Evolutionary conservation across 2,113 vertebrate species (phyloP).

Genomic region (Anhinga rufa): DNA sequence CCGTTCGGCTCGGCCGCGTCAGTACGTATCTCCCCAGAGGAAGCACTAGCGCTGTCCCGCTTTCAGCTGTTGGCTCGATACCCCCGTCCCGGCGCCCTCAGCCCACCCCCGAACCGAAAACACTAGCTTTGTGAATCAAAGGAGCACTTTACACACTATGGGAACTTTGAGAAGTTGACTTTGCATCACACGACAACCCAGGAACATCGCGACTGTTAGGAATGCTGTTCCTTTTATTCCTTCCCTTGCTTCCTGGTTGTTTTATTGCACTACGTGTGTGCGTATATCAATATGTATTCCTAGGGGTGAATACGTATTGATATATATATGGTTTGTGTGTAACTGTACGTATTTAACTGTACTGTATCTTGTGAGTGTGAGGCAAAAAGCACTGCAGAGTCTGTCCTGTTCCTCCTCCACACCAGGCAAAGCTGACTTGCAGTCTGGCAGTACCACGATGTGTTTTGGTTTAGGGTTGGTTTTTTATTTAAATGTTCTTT

Average conservation of each 20-base stretch:
- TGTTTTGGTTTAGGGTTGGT: neutral
- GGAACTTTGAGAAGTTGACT: slow-evolving; percentile 33
- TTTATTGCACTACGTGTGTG: slow-evolving; percentile 56
- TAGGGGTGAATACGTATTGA: slow-evolving; percentile 32
- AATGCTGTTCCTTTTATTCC: slow-evolving; percentile 36
- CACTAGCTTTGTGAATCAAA: slow-evolving; percentile 74
- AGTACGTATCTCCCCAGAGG: neutral
- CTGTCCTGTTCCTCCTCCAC: slow-evolving; percentile 39
- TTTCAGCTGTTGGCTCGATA: neutral
- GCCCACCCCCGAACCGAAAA: neutral
- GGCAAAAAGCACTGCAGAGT: slow-evolving; percentile 14
- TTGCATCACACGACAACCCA: slow-evolving; percentile 9
- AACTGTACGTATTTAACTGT: slow-evolving; percentile 59
- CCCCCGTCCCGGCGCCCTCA: neutral
- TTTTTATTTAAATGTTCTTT: slow-evolving; percentile 44
- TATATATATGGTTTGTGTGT: slow-evolving; percentile 54
- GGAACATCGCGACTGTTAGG: slow-evolving; percentile 41
- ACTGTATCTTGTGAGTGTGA: slow-evolving; percentile 55
- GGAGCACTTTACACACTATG: slow-evolving; percentile 75
- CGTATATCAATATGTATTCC: slow-evolving; percentile 43
- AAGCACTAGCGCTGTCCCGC: neutral
- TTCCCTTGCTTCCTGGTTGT: slow-evolving; percentile 53
- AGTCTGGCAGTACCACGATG: neutral
- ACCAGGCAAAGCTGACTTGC: slow-evolving; percentile 28
- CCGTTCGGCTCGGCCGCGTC: neutral